Base-by-base conservation (phyloP, 2,888 invertebrate species). In the Plagodis pulveraria region DNA sequence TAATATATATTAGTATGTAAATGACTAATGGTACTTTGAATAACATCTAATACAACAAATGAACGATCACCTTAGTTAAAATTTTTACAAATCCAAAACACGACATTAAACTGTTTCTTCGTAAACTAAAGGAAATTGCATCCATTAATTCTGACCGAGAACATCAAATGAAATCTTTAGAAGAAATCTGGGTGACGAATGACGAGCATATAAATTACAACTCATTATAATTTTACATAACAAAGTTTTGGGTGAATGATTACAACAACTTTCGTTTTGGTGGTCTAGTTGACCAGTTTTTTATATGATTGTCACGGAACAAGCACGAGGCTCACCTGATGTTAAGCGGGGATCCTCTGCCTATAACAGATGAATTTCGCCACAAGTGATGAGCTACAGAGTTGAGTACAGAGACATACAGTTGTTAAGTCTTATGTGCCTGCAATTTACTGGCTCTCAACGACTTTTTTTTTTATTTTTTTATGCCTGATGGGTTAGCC, bases 141-240 rank as follows among this genome's bases (percentile, higher is more conserved):
- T 69, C 69, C 71, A 72, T 74, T 69, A 71, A 72, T 69, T 66
- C 43, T 50, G 42, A 50, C 54, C 56, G 58, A 62, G 45, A 66
- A 69, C 65, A 67, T 67, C 69, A 67, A 67, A 68, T 67, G 46
- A 53, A 68, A 69, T 71, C 66, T 71, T 74, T 72, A 74, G 73
- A 71, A 66, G 69, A 71, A 72, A 80, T 76, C 72, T 77, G 64
- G 80, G 78, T 73, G 80, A 74, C 67, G 72, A 60, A 63, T 61
- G 67, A 63, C 67, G 72, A 68, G 71, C 71, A 51, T 63, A 73
- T 73, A 73, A 67, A 71, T 71, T 66, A 72, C 70, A 73, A 74
- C 76, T 80, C 74, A 84, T 84, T 84, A 82, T 79, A 75, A 76
- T 74, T 80, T 86, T 83, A 82, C 78, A 77, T 83, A 85, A 86